Evolutionary conservation across 2,113 vertebrate species (phyloP).

Genomic region (Tympanuchus pallidicinctus): DNA sequence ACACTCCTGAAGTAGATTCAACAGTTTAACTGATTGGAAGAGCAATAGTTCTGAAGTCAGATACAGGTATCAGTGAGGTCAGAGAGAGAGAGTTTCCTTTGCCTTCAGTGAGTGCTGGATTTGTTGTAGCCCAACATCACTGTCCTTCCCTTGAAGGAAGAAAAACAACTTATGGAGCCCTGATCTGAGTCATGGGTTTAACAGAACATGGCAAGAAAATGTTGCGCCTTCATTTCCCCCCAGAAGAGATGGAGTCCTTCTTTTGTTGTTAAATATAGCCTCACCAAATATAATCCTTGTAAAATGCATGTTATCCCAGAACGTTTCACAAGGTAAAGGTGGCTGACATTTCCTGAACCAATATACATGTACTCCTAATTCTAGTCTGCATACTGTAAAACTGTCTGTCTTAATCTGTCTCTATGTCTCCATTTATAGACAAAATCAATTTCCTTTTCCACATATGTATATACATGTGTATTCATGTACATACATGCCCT

Average conservation of each 20-base stretch:
- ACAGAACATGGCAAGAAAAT: background rate
- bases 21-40: background rate
- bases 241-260: background rate
- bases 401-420: background rate
- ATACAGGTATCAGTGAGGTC: background rate
- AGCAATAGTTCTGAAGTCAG: background rate
- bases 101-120: background rate
- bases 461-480: too few species aligned
- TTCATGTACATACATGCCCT: background rate
- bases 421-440: background rate
- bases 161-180: background rate
- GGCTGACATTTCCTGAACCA: background rate
- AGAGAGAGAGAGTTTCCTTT: background rate
- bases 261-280: background rate
- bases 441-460: background rate
- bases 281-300: background rate
- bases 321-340: background rate
- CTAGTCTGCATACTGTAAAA: background rate
- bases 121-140: background rate
- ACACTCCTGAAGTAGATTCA: background rate
- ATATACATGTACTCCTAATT: background rate
- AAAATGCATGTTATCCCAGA: background rate
- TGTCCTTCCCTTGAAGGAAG: background rate
- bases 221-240: background rate
- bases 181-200: background rate